Evolutionary conservation across 1,140 invertebrate species (phyloP).

Genomic region (Panagrolaimus sp.): DNA sequence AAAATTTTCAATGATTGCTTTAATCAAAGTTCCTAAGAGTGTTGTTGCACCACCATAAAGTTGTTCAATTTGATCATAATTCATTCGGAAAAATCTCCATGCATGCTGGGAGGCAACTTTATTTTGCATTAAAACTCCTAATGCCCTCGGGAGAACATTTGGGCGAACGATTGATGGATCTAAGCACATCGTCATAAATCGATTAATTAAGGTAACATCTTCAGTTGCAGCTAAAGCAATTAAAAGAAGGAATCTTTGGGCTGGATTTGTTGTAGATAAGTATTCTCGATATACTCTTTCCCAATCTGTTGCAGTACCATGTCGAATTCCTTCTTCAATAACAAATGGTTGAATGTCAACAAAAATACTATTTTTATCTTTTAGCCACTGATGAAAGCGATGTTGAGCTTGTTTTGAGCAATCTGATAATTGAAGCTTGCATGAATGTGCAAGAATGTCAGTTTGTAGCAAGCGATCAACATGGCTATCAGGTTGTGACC

Average conservation of each 20-base stretch:
- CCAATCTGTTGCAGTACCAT: conserved; percentile 34
- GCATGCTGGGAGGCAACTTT: conserved; percentile 21
- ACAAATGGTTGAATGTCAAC: conserved; percentile 42
- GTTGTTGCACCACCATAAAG: conserved; percentile 31
- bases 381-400: conserved; percentile 38
- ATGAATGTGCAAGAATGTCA: conserved; percentile 36
- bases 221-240: conserved; percentile 34
- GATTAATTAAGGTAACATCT: conserved; percentile 30
- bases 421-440: conserved; percentile 29
- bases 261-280: conserved; percentile 24
- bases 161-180: conserved; percentile 27
- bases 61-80: conserved; percentile 30
- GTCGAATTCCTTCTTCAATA: conserved; percentile 42
- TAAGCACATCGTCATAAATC: conserved; percentile 30
- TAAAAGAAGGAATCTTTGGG: conserved; percentile 35
- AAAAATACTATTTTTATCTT: conserved; percentile 27
- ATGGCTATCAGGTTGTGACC: conserved; percentile 28
- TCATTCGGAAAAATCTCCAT: conserved; percentile 35
- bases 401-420: conserved; percentile 32
- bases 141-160: conserved; percentile 36
- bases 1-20: conserved; percentile 33
- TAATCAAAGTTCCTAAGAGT: conserved; percentile 21
- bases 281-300: conserved; percentile 39
- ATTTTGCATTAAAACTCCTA: conserved; percentile 29
- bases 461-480: conserved; percentile 29